Base-by-base conservation (phyloP, 2,797 vertebrate genomes). In the Pseudomugil tenellus region DNA sequence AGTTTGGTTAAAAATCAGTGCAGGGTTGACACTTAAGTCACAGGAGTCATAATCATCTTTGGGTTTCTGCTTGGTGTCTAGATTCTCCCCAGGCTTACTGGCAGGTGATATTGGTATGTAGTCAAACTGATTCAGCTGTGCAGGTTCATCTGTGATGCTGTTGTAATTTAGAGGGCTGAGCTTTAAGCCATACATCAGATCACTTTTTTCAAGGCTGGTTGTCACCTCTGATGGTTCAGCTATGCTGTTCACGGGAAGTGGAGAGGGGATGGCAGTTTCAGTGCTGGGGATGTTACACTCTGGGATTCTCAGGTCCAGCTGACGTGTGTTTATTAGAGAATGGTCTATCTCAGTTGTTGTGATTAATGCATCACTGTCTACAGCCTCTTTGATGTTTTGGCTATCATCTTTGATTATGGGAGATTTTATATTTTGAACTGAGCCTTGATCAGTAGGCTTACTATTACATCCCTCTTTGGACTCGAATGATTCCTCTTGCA, bases 91-190 rank as follows among this genome's bases (percentile, higher is more conserved):
- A 11, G 79, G 62, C 63, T 77, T 89, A 60, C 83, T 74, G 23
- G 83, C 88, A 69, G 90, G 89, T 73, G 87, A 89, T 76, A 92
- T 86, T 48, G 94, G 84, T 58, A 90, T 89, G 74, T 91, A 91
- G 80, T 87, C 78, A 12, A 87, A 92, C 29, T 90, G 90, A 75
- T 85, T 91, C 58, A 92, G 89, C 39, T 87, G 85, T 53, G 89
- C 85, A 64, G 86, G 86, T 48, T 92, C 89, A 41, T 91, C 89
- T 67, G 91, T 83, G 61, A 90, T 71, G 81, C 84, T 85, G 80
- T 72, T 90, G 75, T 91, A 94, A 89, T 90, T 92, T 32, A 94
- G 81, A 39, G 91, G 92, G 63, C 92, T 94, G 76, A 92, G 91
- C 85, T 92, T 93, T 63, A 94, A 91, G 64, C 88, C 86, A 56